These are phyloP conservation scores for Pipa parva DNA, from an alignment of 2,113 vertebrate genomes.

Conservation along the genomic window DNA sequence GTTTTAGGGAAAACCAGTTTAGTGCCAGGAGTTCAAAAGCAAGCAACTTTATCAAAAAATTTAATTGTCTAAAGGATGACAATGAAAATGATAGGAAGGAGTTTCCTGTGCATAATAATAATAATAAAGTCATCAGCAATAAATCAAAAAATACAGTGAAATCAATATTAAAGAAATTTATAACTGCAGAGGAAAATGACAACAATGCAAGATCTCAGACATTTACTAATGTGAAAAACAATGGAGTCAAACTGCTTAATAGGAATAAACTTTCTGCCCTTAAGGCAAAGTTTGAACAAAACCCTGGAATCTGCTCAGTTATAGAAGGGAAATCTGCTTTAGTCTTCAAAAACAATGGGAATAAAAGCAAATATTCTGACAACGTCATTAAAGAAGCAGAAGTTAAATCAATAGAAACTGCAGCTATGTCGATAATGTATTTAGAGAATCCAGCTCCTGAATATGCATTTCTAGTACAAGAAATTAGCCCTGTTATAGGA, in stretches of 20 bases:
- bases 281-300: conserved; percentile 74
- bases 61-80: neutral
- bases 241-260: conserved; percentile 48
- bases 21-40: conserved; percentile 31
- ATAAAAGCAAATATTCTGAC: conserved; percentile 14
- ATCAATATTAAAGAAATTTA: conserved; percentile 73
- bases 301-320: conserved; percentile 53
- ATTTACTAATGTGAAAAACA: conserved; percentile 14
- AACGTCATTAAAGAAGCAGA: conserved; percentile 52
- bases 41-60: conserved; percentile 24
- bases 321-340: conserved; percentile 42
- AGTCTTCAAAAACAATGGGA: conserved; percentile 40
- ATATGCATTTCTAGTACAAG: conserved; percentile 49
- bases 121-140: conserved; percentile 48
- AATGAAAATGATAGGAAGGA: conserved; percentile 15
- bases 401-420: conserved; percentile 36
- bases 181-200: conserved; percentile 68
- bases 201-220: conserved; percentile 38
- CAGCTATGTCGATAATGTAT: conserved; percentile 49
- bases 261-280: conserved; percentile 61
- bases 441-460: conserved; percentile 46
- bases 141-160: conserved; percentile 65
- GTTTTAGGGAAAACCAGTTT: conserved; percentile 57
- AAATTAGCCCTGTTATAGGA: conserved; percentile 51
- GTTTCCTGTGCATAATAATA: conserved; percentile 16